Base-by-base conservation (phyloP, 1,140 invertebrate genomes). In the Apis dorsata region DNA sequence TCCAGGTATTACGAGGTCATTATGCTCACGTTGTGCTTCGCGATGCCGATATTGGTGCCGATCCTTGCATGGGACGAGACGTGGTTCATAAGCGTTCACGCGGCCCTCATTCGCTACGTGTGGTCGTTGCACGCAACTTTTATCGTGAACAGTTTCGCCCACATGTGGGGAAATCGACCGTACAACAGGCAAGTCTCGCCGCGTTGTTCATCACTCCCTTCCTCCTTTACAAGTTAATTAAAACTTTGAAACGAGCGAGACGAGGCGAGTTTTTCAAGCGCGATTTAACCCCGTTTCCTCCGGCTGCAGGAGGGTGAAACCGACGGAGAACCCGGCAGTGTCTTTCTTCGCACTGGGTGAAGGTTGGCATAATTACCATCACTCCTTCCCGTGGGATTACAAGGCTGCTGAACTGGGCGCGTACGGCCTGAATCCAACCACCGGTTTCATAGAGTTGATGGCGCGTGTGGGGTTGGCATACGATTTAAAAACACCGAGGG, bases 131-230 rank as follows among this genome's bases (percentile, higher is more conserved):
- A 99, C 94, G 96, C 95, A 81, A 99, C 98, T 19, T 99, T 98
- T 97, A 94, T 96, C 11, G 98, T 99, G 55, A 99, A 99, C 93
- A 97, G 97, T 90, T 96, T 96, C 78, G 97, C 97, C 34, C 97
- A 98, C 90, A 95, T 97, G 85, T 97, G 95, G 94, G 98, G 98
- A 51, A 95, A 95, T 87, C 96, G 96, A 86, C 97, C 97, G 0
- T 98, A 98, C 91, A 97, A 95, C 86, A 94, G 85, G 94, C 95
- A 90, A 91, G 90, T 62, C 24, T 62, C 57, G 21, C 17, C 19
- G 12, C 5, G 49, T n/a, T 12, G 28, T 12, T 2, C 17, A 11
- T 19, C 5, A 12, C 19, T 12, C 24, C 12, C 28, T 10, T 34
- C 91, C 65, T n/a, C 15, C 53, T 24, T 17, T 15, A 15, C 57